phyloP scores from a whole-genome alignment of 2,113 vertebrate species.

The Guaruba guarouba region DNA sequence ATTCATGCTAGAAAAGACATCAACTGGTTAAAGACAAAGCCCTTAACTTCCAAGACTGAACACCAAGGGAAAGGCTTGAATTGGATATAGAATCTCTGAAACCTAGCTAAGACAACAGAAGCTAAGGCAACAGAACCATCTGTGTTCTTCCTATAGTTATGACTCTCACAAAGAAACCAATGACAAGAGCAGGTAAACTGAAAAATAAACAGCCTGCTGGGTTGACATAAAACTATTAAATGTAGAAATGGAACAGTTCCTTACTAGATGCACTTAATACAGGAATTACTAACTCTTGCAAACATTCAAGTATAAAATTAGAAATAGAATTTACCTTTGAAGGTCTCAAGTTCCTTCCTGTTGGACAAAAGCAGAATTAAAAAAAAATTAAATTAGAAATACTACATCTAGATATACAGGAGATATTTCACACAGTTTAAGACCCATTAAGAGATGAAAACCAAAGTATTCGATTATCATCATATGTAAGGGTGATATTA shows the following conservation, averaged over 20 bases:
- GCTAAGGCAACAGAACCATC: background rate
- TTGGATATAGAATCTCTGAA: background rate
- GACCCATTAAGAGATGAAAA: background rate
- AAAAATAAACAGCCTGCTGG: background rate
- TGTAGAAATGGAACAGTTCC: background rate
- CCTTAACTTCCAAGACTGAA: background rate
- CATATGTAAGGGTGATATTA: background rate
- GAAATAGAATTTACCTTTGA: slow-evolving; percentile 85
- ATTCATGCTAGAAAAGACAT: background rate
- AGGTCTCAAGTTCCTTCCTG: slow-evolving; percentile 89
- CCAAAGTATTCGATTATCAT: background rate
- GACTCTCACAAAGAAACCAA: background rate
- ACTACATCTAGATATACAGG: background rate
- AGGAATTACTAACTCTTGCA: background rate
- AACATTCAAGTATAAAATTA: background rate
- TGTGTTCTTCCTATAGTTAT: background rate
- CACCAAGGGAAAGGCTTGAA: background rate
- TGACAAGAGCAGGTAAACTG: background rate
- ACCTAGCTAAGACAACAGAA: background rate
- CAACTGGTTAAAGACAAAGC: background rate
- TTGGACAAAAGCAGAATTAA: slow-evolving; percentile 45
- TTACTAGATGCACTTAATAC: background rate
- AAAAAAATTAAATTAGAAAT: background rate
- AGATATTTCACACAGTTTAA: background rate
- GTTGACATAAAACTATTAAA: background rate